A percentile compares a stretch with the other conserved stretches of the same genome.
phyloP scores from a whole-genome alignment of 2,888 invertebrate species.

The Brenthis ino region DNA sequence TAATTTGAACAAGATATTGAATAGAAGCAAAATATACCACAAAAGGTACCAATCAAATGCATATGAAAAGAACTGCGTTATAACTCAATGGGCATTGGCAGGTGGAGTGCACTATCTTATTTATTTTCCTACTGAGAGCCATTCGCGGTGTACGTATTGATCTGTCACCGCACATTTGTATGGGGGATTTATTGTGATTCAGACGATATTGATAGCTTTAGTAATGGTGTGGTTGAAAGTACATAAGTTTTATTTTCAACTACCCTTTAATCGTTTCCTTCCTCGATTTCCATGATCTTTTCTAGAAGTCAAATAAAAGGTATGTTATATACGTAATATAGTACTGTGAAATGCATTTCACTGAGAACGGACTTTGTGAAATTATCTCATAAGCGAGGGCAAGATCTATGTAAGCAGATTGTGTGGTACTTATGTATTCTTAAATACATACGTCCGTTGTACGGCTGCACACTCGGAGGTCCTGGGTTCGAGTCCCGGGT shows the following conservation, averaged over 20 bases:
- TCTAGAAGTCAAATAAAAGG: no score
- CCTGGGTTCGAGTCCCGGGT: no score
- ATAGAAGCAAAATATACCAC: background rate
- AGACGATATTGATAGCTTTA: conserved; percentile 45
- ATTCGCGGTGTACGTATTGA: conserved; percentile 56
- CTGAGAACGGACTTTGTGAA: no score
- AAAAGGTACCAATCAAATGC: background rate
- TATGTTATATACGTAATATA: no score
- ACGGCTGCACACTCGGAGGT: no score
- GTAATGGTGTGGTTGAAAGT: background rate
- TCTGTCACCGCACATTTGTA: conserved; percentile 53
- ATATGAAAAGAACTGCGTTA: conserved; percentile 17
- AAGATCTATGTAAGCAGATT: no score
- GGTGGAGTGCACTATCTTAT: conserved; percentile 51
- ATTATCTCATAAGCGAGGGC: no score
- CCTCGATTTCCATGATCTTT: background rate
- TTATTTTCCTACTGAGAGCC: conserved; percentile 62
- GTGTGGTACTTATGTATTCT: no score
- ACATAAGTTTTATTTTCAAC: conserved; percentile 1
- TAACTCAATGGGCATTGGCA: conserved; percentile 45
- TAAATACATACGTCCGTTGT: no score
- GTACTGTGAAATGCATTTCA: no score
- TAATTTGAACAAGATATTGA: no score
- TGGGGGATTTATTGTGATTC: conserved; percentile 51
- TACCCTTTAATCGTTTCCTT: conserved; percentile 1